Conservation (phyloP, 2,888 invertebrate genomes). For the Cordilura impudica region DNA sequence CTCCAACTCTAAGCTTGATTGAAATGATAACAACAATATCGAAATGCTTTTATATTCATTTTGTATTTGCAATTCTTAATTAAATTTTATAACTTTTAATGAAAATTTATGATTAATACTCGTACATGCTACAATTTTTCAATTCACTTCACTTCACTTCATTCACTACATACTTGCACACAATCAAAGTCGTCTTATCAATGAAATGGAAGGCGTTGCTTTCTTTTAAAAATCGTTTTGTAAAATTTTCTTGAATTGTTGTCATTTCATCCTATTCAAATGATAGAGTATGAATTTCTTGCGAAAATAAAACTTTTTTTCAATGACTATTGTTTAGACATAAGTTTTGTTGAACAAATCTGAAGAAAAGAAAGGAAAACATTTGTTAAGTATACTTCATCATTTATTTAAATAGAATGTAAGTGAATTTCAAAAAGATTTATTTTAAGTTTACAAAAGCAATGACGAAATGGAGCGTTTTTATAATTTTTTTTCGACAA, state of each 20-base stretch:
- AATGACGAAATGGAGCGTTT: neutral
- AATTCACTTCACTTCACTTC: neutral
- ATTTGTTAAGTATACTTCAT: constrained; percentile 28
- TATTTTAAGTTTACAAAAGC: neutral
- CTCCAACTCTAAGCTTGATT: neutral
- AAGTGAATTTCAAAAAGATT: constrained; percentile 10
- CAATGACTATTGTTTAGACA: constrained; percentile 39
- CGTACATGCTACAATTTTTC: no score
- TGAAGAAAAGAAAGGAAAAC: neutral
- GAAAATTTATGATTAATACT: neutral
- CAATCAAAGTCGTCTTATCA: neutral
- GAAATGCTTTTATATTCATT: neutral
- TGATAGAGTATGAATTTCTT: constrained; percentile 6
- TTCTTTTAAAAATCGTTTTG: constrained; percentile 6
- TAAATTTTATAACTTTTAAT: neutral
- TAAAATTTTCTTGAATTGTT: constrained; percentile 29
- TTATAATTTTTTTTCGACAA: neutral
- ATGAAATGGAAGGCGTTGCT: neutral
- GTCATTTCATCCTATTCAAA: constrained; percentile 27
- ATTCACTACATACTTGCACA: no score
- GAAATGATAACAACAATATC: neutral
- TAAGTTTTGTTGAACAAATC: constrained; percentile 21
- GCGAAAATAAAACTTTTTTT: constrained; percentile 28
- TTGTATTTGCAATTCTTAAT: neutral
- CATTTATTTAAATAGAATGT: neutral